Conservation (phyloP, 2,888 invertebrate species). For the Lasioglossum villosulum region DNA sequence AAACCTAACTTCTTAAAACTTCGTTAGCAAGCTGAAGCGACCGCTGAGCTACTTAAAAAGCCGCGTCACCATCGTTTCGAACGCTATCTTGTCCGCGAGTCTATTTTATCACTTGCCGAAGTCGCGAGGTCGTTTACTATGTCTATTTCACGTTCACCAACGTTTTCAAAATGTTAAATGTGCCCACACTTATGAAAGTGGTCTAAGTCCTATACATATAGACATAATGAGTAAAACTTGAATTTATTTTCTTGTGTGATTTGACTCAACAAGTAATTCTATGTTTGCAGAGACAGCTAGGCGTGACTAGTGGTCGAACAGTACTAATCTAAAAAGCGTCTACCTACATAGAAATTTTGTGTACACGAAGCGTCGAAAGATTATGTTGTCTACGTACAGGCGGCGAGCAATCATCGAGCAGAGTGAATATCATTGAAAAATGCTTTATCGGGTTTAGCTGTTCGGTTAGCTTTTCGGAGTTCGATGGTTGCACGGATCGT, state of each 20-base stretch:
- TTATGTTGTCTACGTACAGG: background rate
- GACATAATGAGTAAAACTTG: too few species aligned
- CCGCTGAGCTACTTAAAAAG: background rate
- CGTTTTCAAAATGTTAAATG: background rate
- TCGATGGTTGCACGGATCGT: constrained; percentile 34
- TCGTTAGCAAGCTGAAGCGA: background rate
- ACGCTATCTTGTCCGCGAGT: background rate
- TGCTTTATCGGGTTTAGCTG: background rate
- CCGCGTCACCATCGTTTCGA: background rate
- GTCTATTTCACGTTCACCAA: background rate
- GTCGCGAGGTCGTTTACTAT: background rate
- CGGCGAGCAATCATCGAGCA: constrained; percentile 44
- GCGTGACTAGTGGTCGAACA: constrained; percentile 1
- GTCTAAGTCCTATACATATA: too few species aligned
- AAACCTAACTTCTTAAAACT: background rate
- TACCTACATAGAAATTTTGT: background rate
- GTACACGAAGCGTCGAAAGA: background rate
- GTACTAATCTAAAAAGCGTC: constrained; percentile 22
- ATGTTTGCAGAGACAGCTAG: constrained; percentile 2
- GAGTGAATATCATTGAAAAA: background rate
- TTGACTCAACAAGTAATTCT: background rate
- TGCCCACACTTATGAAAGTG: too few species aligned
- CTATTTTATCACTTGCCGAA: background rate
- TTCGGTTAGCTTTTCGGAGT: background rate
- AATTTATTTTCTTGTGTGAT: background rate